Evolutionary conservation across 2,797 vertebrate species (phyloP), one percentile per base, ranked within the genome.

Genomic region (Cygnus olor): DNA sequence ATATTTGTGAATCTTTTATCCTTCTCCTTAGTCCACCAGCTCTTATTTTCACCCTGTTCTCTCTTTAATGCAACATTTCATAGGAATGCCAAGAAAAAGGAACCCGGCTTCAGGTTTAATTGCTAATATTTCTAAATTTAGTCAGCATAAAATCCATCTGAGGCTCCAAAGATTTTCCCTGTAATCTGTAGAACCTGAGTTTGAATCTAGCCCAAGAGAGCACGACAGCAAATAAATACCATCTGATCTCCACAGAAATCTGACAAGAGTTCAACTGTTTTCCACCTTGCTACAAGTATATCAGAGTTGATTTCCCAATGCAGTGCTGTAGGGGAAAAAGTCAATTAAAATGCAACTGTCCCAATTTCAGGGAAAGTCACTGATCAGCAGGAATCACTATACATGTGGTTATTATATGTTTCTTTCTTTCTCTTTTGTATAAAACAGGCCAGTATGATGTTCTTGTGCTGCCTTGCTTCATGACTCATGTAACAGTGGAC

Each of bases 291-390:
- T 94, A 69, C 54, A 72, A 95, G 96, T 73, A 80, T 94, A 95
- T 96, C 86, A 81, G 94, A 94, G 92, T 69, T 94, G 95, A 95
- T 89, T 83, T 97, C 96, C 97, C 93, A 86, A 90, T 95, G 90
- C 94, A 95, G 84, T 61, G 94, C 96, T 97, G 93, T 72, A 63
- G 94, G 95, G 95, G 73, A 83, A 95, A 90, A 96, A 94, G 94
- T 96, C 97, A 96, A 97, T 98, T 97, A 98, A 98, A 98, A 96
- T 77, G 85, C 97, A 98, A 98, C 97, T 97, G 97, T 97, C 96
- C 95, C 90, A 90, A 95, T 95, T 97, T 97, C 95, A 94, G 80
- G 78, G 80, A 77, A 96, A 98, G 96, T 93, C 96, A 92, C 94
- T 84, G 83, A 96, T 96, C 95, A 96, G 96, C 94, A 86, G 94